These are phyloP conservation scores for Apamea sordens DNA, from an alignment of 2,888 invertebrate genomes.

Conservation along the genomic window DNA sequence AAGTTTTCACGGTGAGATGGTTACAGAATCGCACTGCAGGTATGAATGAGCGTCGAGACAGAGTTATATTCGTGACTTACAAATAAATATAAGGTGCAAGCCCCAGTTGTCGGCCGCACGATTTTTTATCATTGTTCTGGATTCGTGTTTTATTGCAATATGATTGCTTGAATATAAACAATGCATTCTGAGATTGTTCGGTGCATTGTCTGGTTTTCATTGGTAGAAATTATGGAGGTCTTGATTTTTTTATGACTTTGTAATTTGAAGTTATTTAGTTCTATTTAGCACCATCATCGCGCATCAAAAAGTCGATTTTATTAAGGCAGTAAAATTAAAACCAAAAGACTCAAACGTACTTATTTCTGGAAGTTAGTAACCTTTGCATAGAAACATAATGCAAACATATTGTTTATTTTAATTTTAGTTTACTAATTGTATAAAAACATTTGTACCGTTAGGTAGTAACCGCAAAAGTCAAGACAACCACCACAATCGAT, in stretches of 20 bases:
- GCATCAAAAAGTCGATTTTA: neutral
- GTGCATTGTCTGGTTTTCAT: conserved; percentile 32
- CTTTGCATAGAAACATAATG: too few relatives aligned
- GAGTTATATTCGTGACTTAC: conserved; percentile 68
- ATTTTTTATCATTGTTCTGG: conserved; percentile 42
- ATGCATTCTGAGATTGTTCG: conserved; percentile 27
- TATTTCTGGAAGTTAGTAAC: neutral
- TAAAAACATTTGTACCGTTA: neutral
- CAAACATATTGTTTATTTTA: neutral
- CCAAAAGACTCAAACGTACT: too few relatives aligned
- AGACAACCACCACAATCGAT: neutral
- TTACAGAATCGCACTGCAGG: too few relatives aligned
- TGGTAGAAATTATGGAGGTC: conserved; percentile 23
- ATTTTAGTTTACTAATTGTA: neutral
- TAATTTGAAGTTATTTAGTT: neutral
- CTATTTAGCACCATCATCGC: neutral
- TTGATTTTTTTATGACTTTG: neutral
- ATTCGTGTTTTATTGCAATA: conserved; percentile 32
- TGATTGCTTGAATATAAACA: conserved; percentile 52
- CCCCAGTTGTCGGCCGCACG: conserved; percentile 36
- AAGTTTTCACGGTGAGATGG: too few relatives aligned
- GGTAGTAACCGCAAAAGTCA: neutral
- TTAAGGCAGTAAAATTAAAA: neutral
- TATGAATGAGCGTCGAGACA: conserved; percentile 72
- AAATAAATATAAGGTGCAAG: conserved; percentile 59